Base-by-base conservation (phyloP, 2,797 vertebrate species). In the Dromococcyx pavoninus region DNA sequence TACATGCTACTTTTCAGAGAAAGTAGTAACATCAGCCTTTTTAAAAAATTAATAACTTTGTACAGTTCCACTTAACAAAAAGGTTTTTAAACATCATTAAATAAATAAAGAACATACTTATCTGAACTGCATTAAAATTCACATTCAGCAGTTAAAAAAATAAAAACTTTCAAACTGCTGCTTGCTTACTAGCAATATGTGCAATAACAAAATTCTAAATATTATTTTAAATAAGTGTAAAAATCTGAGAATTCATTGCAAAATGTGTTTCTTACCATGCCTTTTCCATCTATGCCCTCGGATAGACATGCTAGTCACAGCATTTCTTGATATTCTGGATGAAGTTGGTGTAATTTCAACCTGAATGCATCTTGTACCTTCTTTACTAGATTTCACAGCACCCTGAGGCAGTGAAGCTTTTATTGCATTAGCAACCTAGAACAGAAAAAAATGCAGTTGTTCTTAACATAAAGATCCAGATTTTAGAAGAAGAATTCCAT, bases 271-370 rank as follows among this genome's bases (percentile, higher is more conserved):
- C 99, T 99, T 98, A 99, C 99, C 99, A 86, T 99, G 98, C 97
- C 99, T 99, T 98, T 99, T 99, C 99, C 99, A 99, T 91, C 99
- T 98, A 90, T 99, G 99, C 18, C 99, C 99, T 89, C 99, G 98
- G 96, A 99, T 99, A 72, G 99, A 99, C 95, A 99, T 98, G 93
- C 99, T 99, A 69, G 99, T 99, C 93, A 99, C 99, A 79, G 99
- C 99, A 91, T 99, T 99, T 94, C 99, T 98, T 93, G 99, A 99
- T 98, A 99, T 99, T 97, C 99, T 98, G 75, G 99, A 99, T 88
- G 99, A 98, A 57, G 99, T 99, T 95, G 99, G 99, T 21, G 99
- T 99, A 97, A 99, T 99, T 97, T 99, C 99, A 97, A 99, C 99
- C 97, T 99, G 99, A 98, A 99, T 99, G 88, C 99, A 99, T 73